phyloP scores from a whole-genome alignment of 2,113 vertebrate genomes.

The Scortum barcoo region DNA sequence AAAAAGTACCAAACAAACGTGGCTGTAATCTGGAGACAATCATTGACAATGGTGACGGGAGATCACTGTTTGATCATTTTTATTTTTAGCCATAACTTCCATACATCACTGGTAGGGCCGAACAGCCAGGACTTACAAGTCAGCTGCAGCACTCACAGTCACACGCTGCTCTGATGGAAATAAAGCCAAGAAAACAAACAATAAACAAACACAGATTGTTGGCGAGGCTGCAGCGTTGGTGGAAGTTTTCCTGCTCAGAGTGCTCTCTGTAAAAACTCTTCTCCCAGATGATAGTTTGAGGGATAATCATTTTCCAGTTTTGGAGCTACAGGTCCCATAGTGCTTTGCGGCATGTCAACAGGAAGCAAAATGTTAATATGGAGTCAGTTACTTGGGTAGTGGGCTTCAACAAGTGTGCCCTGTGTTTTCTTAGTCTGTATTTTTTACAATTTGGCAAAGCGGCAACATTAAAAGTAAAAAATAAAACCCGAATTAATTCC shows the following conservation, averaged over 20 bases:
- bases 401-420: no score
- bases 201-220: conserved; percentile 1
- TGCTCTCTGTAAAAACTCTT: not conserved
- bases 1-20: not conserved
- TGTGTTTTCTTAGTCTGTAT: not conserved
- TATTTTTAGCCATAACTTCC: conserved; percentile 29
- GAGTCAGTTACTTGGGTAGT: no score
- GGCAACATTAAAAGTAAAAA: not conserved
- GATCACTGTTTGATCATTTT: conserved; percentile 28
- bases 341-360: no score
- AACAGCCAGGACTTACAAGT: not conserved
- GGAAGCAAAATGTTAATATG: no score
- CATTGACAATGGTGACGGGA: not conserved
- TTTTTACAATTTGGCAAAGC: not conserved
- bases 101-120: conserved; percentile 1
- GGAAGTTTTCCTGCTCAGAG: not conserved
- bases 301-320: no score
- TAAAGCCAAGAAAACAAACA: conserved; percentile 20
- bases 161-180: conserved; percentile 11
- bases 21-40: not conserved
- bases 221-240: not conserved
- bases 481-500: not conserved
- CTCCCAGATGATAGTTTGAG: no score
- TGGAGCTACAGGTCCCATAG: no score
- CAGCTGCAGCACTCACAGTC: conserved; percentile 2